phyloP scores from a whole-genome alignment of 2,113 vertebrate species.

The Cyphomyrus plagiostoma region DNA sequence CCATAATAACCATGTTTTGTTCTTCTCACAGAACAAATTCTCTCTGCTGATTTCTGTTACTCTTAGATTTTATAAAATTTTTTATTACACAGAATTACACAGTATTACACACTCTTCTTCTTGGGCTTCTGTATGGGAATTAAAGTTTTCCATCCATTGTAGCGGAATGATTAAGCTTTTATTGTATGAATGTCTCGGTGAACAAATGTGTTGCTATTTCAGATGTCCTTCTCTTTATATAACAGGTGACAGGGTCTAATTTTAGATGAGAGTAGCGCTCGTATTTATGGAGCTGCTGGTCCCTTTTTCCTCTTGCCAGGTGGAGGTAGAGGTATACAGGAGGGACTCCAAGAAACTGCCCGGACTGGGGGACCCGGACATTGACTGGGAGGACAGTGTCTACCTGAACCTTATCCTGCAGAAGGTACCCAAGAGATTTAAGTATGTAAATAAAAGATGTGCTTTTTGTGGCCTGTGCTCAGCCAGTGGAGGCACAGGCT shows the following conservation, averaged over 20 bases:
- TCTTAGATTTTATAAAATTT: not conserved
- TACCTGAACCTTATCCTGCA: constrained; percentile 95
- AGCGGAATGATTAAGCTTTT: not conserved
- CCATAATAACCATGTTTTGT: not conserved
- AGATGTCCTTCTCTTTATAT: not conserved
- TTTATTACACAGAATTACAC: not conserved
- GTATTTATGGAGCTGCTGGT: not conserved
- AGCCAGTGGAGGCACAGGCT: not conserved
- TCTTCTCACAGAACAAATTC: not conserved
- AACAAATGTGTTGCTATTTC: not conserved
- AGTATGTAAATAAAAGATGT: not conserved
- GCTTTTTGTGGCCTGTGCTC: not conserved
- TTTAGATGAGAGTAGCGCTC: not conserved
- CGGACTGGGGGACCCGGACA: constrained; percentile 90
- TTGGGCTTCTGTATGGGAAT: not conserved
- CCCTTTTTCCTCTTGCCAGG: constrained; percentile 53
- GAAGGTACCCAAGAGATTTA: constrained; percentile 63
- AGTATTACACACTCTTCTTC: not conserved
- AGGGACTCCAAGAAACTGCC: constrained; percentile 97
- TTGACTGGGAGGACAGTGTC: constrained; percentile 98
- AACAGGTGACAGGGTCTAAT: not conserved
- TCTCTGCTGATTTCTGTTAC: not conserved
- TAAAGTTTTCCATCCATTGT: not conserved
- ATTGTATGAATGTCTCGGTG: not conserved
- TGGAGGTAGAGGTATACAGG: constrained; percentile 93